Percentiles rank a stretch among this genome's conserved stretches.
Conservation (phyloP, 2,888 invertebrate genomes). For the Drosophila stalkeri region DNA sequence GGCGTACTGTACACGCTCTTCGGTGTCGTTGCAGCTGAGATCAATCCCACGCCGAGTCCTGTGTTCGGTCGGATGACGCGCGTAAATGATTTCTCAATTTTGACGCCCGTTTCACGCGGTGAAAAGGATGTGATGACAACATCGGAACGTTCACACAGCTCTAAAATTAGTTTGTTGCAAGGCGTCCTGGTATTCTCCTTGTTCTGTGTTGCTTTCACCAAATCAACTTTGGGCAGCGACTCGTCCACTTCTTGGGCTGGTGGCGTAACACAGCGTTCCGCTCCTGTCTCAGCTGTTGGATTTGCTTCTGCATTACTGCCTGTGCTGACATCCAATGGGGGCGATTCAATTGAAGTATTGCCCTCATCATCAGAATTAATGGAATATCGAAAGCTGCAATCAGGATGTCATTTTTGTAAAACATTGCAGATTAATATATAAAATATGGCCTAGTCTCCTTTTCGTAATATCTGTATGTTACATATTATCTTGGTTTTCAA, state of each 20-base stretch:
- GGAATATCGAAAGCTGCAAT: slow-evolving; percentile 78
- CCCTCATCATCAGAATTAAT: slow-evolving; percentile 82
- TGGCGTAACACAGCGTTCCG: slow-evolving; percentile 44
- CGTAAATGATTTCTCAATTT: slow-evolving; percentile 81
- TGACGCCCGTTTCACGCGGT: slow-evolving; percentile 79
- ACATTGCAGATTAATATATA: neutral
- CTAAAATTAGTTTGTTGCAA: slow-evolving; percentile 53
- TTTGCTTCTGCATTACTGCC: slow-evolving; percentile 4
- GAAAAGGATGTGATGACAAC: slow-evolving; percentile 83
- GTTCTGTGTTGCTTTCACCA: slow-evolving; percentile 72
- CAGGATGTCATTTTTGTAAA: neutral
- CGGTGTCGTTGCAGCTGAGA: slow-evolving; percentile 49
- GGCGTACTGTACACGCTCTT: slow-evolving; percentile 74
- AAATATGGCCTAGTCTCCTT: neutral
- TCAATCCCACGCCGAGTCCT: neutral
- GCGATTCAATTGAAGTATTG: slow-evolving; percentile 72
- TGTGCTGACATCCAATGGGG: slow-evolving; percentile 34
- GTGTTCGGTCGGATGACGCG: slow-evolving; percentile 57
- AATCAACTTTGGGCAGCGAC: slow-evolving; percentile 67
- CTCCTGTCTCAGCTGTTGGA: slow-evolving; percentile 19
- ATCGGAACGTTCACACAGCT: slow-evolving; percentile 76
- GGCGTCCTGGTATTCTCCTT: slow-evolving; percentile 71
- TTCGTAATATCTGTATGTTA: neutral
- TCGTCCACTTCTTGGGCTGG: slow-evolving; percentile 47
- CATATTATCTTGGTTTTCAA: neutral